Percentiles rank a stretch among this genome's conserved stretches.
Conservation (phyloP, 2,888 invertebrate genomes). For the Sarcophaga subvicina region DNA sequence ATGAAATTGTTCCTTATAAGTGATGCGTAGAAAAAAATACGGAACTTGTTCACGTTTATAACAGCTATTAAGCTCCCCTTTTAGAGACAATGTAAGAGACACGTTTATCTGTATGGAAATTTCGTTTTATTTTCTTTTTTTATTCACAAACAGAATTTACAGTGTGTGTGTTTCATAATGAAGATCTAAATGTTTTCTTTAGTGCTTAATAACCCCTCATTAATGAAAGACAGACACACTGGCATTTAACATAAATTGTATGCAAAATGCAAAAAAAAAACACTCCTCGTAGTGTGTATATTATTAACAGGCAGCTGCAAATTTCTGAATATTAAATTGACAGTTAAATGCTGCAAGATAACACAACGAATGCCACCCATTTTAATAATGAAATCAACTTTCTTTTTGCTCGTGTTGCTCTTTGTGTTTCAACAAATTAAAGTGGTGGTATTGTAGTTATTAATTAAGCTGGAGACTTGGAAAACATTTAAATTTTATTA, state of each 20-base stretch:
- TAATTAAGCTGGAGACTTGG: too few species aligned
- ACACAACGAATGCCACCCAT: conserved; percentile 31
- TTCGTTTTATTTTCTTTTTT: neutral
- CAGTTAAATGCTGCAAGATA: conserved; percentile 11
- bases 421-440: neutral
- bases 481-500: too few species aligned
- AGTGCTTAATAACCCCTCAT: conserved; percentile 25
- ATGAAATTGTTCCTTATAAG: too few species aligned
- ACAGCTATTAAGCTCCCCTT: neutral
- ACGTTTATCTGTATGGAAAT: neutral
- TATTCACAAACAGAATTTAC: neutral
- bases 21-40: too few species aligned
- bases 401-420: neutral
- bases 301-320: conserved; percentile 59
- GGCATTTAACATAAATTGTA: conserved; percentile 46
- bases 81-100: neutral
- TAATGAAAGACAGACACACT: conserved; percentile 29
- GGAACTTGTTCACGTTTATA: conserved; percentile 6
- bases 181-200: conserved; percentile 60
- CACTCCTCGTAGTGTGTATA: conserved; percentile 5
- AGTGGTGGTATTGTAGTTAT: too few species aligned
- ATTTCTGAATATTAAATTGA: conserved; percentile 38
- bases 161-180: conserved; percentile 36
- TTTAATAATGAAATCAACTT: conserved; percentile 7
- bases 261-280: conserved; percentile 1